Evolutionary conservation across 2,113 vertebrate species (phyloP).

Genomic region (Porphyrio hochstetteri): DNA sequence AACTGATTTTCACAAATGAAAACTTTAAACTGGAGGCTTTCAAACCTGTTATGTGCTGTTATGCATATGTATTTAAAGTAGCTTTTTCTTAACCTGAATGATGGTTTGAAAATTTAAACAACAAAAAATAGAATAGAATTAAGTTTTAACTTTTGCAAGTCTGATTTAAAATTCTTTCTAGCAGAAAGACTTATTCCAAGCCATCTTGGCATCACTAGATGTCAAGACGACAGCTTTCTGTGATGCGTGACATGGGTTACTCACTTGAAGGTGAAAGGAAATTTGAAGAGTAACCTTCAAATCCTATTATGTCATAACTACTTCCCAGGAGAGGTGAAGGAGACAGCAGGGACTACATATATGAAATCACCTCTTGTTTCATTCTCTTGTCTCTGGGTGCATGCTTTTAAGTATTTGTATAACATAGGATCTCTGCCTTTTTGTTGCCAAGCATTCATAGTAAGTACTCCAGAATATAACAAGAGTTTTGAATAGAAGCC

Average conservation of each 20-base stretch:
- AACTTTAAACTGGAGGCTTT: not conserved
- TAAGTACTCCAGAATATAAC: constrained; percentile 19
- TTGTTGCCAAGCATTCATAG: constrained; percentile 31
- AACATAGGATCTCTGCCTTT: constrained; percentile 40
- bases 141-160: not conserved
- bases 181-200: not conserved
- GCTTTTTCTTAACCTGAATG: not conserved
- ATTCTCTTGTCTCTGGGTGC: constrained; percentile 6
- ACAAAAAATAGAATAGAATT: not conserved
- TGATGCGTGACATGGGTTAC: not conserved
- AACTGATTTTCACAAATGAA: not conserved
- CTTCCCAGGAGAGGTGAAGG: constrained; percentile 40
- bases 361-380: constrained; percentile 17
- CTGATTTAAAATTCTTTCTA: not conserved
- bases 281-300: constrained; percentile 58
- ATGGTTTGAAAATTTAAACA: not conserved
- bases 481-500: constrained; percentile 27
- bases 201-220: not conserved
- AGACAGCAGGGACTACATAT: not conserved
- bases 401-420: constrained; percentile 44
- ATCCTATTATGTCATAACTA: constrained; percentile 48
- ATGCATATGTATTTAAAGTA: not conserved
- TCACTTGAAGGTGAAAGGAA: constrained; percentile 42
- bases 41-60: not conserved
- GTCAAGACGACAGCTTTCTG: constrained; percentile 27